These are phyloP conservation scores for Poecilia latipinna DNA, from an alignment of 2,113 vertebrate genomes.

Conservation along the genomic window DNA sequence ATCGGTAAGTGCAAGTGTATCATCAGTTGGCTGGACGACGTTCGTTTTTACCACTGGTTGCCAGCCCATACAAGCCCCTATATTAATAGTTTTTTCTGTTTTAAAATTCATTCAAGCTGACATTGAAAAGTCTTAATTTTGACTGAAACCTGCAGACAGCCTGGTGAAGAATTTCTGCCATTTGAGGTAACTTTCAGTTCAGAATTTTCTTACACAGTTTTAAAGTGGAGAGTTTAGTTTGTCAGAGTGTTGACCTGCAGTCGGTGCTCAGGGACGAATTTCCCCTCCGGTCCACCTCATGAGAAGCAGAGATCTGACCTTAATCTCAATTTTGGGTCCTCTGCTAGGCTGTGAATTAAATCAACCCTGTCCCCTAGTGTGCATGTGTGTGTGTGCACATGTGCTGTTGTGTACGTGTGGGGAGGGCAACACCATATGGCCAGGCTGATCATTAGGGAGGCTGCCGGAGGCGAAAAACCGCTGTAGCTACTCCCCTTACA, in stretches of 20 bases:
- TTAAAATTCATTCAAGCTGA: no score
- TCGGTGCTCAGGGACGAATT: constrained; percentile 55
- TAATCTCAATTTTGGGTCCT: constrained; percentile 64
- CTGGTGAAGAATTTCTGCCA: neutral
- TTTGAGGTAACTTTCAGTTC: constrained; percentile 28
- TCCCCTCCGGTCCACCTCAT: constrained; percentile 44
- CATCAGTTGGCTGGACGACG: no score
- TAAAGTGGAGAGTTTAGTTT: constrained; percentile 42
- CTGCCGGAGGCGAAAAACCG: constrained; percentile 69
- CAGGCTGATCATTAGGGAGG: constrained; percentile 77
- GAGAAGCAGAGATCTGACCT: constrained; percentile 63
- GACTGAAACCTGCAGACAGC: no score
- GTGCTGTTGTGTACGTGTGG: constrained; percentile 28
- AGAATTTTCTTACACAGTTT: constrained; percentile 16
- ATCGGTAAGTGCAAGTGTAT: no score
- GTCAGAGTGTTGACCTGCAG: constrained; percentile 58
- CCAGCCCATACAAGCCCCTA: no score
- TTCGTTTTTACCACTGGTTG: no score
- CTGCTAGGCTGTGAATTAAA: constrained; percentile 66
- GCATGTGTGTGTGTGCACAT: constrained; percentile 30
- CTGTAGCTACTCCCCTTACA: constrained; percentile 57
- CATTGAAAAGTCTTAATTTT: no score
- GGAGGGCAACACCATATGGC: constrained; percentile 72
- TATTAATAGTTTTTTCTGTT: no score
- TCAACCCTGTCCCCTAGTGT: constrained; percentile 50